Conservation (phyloP, 1,140 invertebrate genomes). For the Drosophila willistoni region DNA sequence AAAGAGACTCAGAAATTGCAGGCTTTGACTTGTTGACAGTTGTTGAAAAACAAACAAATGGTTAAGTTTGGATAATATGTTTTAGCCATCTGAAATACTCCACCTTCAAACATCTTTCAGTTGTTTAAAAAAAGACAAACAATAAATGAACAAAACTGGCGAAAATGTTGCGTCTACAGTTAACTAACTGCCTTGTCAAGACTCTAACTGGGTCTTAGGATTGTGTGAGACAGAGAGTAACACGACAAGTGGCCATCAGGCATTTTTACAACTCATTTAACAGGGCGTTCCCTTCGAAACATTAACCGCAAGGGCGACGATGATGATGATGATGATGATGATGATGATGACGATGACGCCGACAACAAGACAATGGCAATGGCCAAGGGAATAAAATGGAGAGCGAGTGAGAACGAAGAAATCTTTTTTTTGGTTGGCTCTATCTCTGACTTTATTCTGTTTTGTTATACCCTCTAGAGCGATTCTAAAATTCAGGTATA, state of each 20-base stretch:
- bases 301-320: slow-evolving; percentile 44
- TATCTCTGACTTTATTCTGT: not conserved
- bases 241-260: slow-evolving; percentile 46
- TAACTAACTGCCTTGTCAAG: slow-evolving; percentile 8
- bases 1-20: slow-evolving; percentile 42
- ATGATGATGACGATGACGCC: slow-evolving; percentile 44
- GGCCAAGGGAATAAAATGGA: not conserved
- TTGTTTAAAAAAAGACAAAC: slow-evolving; percentile 17
- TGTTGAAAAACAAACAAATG: slow-evolving; percentile 17
- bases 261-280: slow-evolving; percentile 78
- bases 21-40: slow-evolving; percentile 64
- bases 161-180: not conserved
- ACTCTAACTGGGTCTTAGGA: not conserved
- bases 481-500: too few relatives aligned
- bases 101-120: not conserved
- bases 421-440: not conserved
- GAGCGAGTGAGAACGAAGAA: not conserved
- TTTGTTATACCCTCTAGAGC: too few relatives aligned
- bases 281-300: slow-evolving; percentile 44
- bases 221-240: not conserved
- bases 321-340: slow-evolving; percentile 41
- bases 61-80: slow-evolving; percentile 12
- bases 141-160: slow-evolving; percentile 27
- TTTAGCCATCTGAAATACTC: slow-evolving; percentile 26
- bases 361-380: slow-evolving; percentile 16